Evolutionary conservation across 2,113 vertebrate genomes (phyloP).

Genomic region (Rhegmatorhina hoffmannsi): DNA sequence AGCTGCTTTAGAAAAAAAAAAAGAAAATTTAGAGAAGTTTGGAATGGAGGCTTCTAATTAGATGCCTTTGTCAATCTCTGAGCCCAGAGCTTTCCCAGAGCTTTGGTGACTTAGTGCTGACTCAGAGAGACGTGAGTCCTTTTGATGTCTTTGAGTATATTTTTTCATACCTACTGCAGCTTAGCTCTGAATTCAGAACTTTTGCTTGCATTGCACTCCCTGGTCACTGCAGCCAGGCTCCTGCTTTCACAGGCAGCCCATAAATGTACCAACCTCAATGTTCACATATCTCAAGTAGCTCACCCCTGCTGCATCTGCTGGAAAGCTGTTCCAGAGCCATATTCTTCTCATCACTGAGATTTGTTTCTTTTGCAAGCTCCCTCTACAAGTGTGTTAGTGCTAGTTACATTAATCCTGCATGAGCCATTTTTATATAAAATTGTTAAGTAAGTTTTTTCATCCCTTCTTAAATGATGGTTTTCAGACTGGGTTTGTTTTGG

Average conservation of each 20-base stretch:
- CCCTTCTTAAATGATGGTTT: not conserved
- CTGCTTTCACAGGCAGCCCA: not conserved
- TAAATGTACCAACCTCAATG: not conserved
- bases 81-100: not conserved
- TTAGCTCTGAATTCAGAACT: slow-evolving; percentile 11
- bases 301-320: not conserved
- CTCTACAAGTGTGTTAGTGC: not conserved
- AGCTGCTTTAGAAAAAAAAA: not conserved
- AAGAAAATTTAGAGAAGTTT: not conserved
- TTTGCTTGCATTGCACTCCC: not conserved
- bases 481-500: not conserved
- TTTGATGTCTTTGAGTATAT: not conserved
- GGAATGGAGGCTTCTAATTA: not conserved
- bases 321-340: not conserved
- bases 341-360: not conserved
- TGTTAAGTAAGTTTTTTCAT: not conserved
- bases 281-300: not conserved
- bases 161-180: not conserved
- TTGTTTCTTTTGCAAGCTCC: not conserved
- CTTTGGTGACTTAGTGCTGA: not conserved
- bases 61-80: not conserved
- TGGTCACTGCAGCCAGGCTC: not conserved
- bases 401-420: not conserved
- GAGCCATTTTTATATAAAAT: not conserved
- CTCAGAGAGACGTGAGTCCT: not conserved